These are phyloP conservation scores for Empidonax traillii DNA, from an alignment of 2,113 vertebrate species.

Conservation along the genomic window DNA sequence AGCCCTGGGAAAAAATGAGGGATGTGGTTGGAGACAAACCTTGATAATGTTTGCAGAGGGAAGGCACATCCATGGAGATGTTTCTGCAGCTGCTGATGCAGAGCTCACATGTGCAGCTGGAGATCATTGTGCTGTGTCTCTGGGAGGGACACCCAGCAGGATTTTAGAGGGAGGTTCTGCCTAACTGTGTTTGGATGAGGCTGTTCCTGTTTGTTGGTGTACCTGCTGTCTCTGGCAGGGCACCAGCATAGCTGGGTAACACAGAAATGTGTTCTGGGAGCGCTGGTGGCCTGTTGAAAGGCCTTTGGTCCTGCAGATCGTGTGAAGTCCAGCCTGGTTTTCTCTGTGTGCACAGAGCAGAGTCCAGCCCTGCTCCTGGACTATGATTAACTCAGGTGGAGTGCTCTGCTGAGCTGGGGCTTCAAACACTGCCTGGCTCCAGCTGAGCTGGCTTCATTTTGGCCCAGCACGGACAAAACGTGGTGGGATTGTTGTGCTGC, in stretches of 20 bases:
- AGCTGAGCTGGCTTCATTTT: neutral
- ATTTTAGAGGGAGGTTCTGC: neutral
- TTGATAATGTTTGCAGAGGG: neutral
- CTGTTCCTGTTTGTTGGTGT: neutral
- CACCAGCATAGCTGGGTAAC: neutral
- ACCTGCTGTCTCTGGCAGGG: neutral
- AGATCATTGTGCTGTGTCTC: neutral
- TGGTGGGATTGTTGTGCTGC: neutral
- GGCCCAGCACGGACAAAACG: accelerated
- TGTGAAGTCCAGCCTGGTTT: neutral
- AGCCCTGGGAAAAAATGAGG: neutral
- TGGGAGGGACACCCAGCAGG: neutral
- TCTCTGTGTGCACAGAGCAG: neutral
- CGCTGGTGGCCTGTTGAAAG: neutral
- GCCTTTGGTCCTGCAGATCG: neutral
- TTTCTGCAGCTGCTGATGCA: neutral
- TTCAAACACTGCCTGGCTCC: neutral
- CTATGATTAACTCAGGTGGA: neutral
- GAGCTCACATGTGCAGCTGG: neutral
- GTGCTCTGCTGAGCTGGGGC: neutral
- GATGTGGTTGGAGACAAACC: neutral
- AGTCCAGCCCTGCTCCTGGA: neutral
- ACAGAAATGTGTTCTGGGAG: neutral
- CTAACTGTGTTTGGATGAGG: neutral
- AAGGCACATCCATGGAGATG: neutral